Evolutionary conservation across 2,797 vertebrate species (phyloP).

Genomic region (Pipistrellus nathusii): DNA sequence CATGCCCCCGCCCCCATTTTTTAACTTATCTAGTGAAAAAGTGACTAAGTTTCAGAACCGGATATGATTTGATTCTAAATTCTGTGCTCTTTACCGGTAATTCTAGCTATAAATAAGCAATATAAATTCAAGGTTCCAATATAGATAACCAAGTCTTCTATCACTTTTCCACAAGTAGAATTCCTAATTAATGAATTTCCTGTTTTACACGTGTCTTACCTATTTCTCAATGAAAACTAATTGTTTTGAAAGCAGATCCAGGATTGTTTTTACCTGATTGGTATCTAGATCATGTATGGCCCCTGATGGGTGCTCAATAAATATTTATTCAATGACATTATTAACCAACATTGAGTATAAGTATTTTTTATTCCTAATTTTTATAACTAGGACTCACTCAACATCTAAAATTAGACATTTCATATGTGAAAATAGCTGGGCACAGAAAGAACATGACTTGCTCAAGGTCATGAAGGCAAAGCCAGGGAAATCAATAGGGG

Average conservation of each 20-base stretch:
- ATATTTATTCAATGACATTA: constrained; percentile 36
- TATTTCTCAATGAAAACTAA: neutral
- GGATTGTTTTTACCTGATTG: neutral
- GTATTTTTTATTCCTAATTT: constrained; percentile 22
- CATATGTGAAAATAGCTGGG: neutral
- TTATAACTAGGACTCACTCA: neutral
- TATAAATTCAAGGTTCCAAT: neutral
- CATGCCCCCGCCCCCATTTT: neutral
- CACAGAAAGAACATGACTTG: neutral
- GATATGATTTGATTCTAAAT: neutral
- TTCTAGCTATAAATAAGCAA: neutral
- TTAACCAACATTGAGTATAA: neutral
- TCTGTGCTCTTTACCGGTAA: neutral
- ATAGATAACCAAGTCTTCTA: neutral
- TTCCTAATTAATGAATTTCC: neutral
- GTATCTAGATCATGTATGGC: neutral
- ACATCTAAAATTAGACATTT: neutral
- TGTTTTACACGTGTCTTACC: neutral
- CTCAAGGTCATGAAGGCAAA: neutral
- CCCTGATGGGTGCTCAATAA: neutral
- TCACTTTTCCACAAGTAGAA: neutral
- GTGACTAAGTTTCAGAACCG: neutral
- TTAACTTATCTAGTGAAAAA: neutral
- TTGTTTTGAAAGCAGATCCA: neutral
- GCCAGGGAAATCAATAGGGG: neutral